A percentile compares a stretch with the other conserved stretches of the same genome.
phyloP scores from a whole-genome alignment of 2,113 vertebrate species.

The Lasiurus borealis region DNA sequence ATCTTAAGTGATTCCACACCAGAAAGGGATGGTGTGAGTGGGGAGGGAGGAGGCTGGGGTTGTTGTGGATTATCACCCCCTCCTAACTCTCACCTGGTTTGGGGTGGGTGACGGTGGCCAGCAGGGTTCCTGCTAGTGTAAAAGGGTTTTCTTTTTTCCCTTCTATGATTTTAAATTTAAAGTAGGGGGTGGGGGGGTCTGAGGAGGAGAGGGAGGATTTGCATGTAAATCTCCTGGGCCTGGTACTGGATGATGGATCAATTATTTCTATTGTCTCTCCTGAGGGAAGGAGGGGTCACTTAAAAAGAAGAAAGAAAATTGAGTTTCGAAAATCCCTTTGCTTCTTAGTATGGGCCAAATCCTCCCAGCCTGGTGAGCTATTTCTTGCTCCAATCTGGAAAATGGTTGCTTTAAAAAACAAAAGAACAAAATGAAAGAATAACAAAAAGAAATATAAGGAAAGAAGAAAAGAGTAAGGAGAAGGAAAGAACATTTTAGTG shows the following conservation, averaged over 20 bases:
- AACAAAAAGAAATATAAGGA: background rate
- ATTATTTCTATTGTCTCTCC: conserved; percentile 75
- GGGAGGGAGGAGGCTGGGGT: background rate
- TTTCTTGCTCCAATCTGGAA: conserved; percentile 26
- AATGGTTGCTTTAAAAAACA: conserved; percentile 39
- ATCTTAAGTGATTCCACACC: conserved; percentile 72
- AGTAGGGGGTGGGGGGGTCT: background rate
- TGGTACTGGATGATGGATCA: conserved; percentile 71
- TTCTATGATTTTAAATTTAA: conserved; percentile 48
- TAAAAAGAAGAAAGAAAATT: conserved; percentile 67
- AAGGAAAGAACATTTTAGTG: background rate
- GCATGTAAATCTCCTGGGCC: conserved; percentile 67
- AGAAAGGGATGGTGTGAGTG: conserved; percentile 14
- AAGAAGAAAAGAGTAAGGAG: background rate
- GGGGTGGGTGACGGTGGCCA: background rate
- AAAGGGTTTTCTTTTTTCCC: background rate
- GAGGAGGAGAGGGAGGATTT: conserved; percentile 14
- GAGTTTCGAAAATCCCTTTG: conserved; percentile 51
- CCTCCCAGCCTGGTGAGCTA: background rate
- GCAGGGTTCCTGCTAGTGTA: background rate
- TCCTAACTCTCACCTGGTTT: conserved; percentile 54
- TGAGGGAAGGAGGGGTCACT: background rate
- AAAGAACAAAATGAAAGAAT: background rate
- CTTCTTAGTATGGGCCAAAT: conserved; percentile 8
- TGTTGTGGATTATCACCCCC: background rate